A percentile compares a stretch with the other conserved stretches of the same genome.
Evolutionary conservation across 2,797 vertebrate species (phyloP).

Genomic region (Silurus lanzhouensis): DNA sequence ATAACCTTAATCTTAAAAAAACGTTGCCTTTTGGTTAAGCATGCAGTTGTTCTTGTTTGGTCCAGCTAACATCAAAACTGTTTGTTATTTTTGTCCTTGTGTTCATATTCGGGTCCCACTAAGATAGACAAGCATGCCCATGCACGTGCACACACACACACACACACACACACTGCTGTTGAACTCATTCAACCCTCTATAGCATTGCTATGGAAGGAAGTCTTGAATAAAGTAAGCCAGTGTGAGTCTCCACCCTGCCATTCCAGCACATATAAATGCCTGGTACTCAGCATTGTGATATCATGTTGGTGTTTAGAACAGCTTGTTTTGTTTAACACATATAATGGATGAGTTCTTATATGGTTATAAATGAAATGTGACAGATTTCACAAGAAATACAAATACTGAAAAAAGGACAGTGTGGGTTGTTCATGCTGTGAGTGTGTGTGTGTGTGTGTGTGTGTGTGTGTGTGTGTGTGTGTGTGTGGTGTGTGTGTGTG

Average conservation of each 20-base stretch:
- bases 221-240: constrained; percentile 35
- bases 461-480: too few species aligned
- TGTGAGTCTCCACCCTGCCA: constrained; percentile 6
- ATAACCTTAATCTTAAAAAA: not conserved
- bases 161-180: not conserved
- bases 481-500: constrained; percentile 21
- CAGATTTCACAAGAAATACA: constrained; percentile 5
- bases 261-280: constrained; percentile 16
- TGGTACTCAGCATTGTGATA: not conserved
- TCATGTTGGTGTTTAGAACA: not conserved
- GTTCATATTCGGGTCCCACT: not conserved
- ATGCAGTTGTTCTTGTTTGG: not conserved
- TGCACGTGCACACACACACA: not conserved
- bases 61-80: not conserved
- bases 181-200: constrained; percentile 21
- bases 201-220: constrained; percentile 33
- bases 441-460: constrained; percentile 38
- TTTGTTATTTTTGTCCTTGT: not conserved
- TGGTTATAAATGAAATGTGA: not conserved
- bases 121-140: not conserved
- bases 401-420: constrained; percentile 7
- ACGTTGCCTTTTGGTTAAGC: not conserved
- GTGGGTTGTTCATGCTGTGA: constrained; percentile 5
- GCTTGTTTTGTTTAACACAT: constrained; percentile 1
- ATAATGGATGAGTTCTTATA: not conserved